A percentile compares a stretch with the other conserved stretches of the same genome.
These are phyloP conservation scores for Phenacoccus solenopsis DNA, from an alignment of 1,140 invertebrate species.

Conservation along the genomic window DNA sequence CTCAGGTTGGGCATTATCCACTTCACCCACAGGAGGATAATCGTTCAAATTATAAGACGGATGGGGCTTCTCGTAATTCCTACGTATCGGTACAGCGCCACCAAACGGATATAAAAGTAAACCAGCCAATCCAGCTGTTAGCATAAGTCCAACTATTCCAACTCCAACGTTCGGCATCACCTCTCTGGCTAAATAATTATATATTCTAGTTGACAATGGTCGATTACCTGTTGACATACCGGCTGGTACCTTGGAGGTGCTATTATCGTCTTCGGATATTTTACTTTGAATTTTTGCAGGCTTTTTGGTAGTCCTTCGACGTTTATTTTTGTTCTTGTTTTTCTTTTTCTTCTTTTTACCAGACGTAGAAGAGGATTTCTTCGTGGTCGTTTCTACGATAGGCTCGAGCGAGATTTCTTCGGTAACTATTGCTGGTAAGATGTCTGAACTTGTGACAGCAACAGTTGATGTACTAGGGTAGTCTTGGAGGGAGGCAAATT, in stretches of 20 bases:
- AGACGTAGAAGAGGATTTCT: constrained; percentile 22
- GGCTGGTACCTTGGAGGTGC: constrained; percentile 37
- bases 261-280: constrained; percentile 36
- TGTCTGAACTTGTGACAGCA: neutral
- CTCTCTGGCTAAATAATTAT: constrained; percentile 61
- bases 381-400: constrained; percentile 20
- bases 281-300: constrained; percentile 33
- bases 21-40: constrained; percentile 23
- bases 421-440: constrained; percentile 4
- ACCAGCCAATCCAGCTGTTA: constrained; percentile 55
- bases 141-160: constrained; percentile 54
- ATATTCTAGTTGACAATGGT: constrained; percentile 53
- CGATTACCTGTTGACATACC: constrained; percentile 28
- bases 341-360: constrained; percentile 27
- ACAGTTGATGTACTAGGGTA: neutral
- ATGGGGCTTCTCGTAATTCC: constrained; percentile 15
- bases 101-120: constrained; percentile 59
- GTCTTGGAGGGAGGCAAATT: neutral
- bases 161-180: constrained; percentile 66
- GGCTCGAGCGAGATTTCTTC: constrained; percentile 22
- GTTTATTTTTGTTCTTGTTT: constrained; percentile 47
- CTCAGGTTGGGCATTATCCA: constrained; percentile 44
- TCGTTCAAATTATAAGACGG: constrained; percentile 26
- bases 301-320: constrained; percentile 35
- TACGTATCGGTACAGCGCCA: constrained; percentile 31